phyloP scores from a whole-genome alignment of 2,888 invertebrate species.

The Helobdella robusta region DNA sequence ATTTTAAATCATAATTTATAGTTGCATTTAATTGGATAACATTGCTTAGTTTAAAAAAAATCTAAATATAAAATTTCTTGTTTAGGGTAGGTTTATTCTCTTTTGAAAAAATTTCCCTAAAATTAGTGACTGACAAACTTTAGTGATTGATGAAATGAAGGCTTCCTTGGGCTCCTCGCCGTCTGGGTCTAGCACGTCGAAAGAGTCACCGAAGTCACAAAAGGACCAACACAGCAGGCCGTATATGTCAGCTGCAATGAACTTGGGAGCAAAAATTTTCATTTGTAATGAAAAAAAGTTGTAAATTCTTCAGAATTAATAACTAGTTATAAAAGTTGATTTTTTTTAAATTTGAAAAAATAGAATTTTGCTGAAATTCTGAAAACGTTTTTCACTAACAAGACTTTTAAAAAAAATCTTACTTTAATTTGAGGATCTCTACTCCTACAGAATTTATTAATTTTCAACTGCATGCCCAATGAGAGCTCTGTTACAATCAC shows the following conservation, averaged over 20 bases:
- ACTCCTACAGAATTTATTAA: conserved; percentile 43
- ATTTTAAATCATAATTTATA: too few species aligned
- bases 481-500: conserved; percentile 44
- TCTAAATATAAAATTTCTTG: neutral
- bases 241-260: conserved; percentile 46
- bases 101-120: neutral
- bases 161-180: conserved; percentile 48
- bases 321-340: too few species aligned
- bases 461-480: conserved; percentile 39
- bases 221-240: conserved; percentile 46
- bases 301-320: neutral
- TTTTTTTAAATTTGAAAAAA: too few species aligned
- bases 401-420: conserved; percentile 4
- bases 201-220: conserved; percentile 48
- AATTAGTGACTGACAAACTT: conserved; percentile 39
- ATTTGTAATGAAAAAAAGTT: neutral
- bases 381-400: neutral
- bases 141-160: conserved; percentile 45
- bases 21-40: too few species aligned
- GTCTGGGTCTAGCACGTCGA: conserved; percentile 45
- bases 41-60: neutral
- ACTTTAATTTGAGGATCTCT: conserved; percentile 42
- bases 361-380: neutral
- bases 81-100: neutral
- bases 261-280: conserved; percentile 35